Base-by-base conservation (phyloP, 2,113 vertebrate species). In the Polyodon spathula region DNA sequence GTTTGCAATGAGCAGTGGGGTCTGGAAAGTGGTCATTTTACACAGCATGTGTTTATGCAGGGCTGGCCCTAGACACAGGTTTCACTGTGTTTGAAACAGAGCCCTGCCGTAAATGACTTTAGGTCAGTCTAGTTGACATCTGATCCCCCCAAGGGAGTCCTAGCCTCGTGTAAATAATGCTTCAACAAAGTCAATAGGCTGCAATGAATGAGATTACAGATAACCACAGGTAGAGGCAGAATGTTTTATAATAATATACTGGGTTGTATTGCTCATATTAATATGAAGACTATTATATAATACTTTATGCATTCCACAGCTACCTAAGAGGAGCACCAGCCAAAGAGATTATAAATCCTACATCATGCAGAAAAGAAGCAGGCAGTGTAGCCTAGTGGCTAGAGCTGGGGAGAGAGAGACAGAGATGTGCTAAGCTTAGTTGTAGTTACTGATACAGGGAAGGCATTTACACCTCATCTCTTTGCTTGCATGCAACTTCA, bases 311-410 rank as follows among this genome's bases (percentile, higher is more conserved):
- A n/a, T n/a, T n/a, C n/a, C n/a, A n/a, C n/a, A n/a, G n/a, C n/a
- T n/a, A n/a, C n/a, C n/a, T n/a, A n/a, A n/a, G n/a, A n/a, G n/a
- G n/a, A n/a, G n/a, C n/a, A n/a, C n/a, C n/a, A n/a, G n/a, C 10
- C n/a, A 37, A 60, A 12, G 58, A 16, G 1, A 15, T 6, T 37
- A 46, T 60, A 6, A 12, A 42, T 6, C 17, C 14, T 9, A 59
- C 8, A 27, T 73, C 71, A 65, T 63, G 67, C 68, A 78, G 78
- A 71, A 27, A 27, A 27, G 27, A 27, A 27, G 27, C 71, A 76
- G 75, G 77, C 75, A 82, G 75, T 80, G 78, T 75, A 66, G 27
- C 63, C 63, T 54, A 54, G 56, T 59, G 63, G 63, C 44, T 54
- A 51, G 27, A 27, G 12, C 14, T 16, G 4, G 54, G 14, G 12